A percentile compares a stretch with the other conserved stretches of the same genome.
phyloP scores from a whole-genome alignment of 2,797 vertebrate species.

The Notamacropus eugenii region DNA sequence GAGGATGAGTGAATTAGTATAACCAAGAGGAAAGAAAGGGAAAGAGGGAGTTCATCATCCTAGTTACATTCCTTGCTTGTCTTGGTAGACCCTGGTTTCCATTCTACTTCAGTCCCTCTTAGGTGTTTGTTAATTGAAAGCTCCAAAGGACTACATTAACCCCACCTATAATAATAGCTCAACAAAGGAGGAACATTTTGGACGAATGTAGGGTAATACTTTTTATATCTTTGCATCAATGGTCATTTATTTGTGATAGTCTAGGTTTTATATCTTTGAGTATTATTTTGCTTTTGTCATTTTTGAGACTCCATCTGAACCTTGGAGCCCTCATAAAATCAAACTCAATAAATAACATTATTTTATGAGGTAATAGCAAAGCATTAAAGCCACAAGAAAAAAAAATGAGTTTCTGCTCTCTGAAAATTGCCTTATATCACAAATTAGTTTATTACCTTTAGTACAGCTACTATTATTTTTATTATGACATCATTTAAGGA shows the following conservation, averaged over 20 bases:
- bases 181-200: neutral
- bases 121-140: neutral
- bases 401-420: neutral
- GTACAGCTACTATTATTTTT: neutral
- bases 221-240: neutral
- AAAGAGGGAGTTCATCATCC: neutral
- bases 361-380: neutral
- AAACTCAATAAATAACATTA: neutral
- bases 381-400: neutral
- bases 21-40: neutral
- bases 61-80: neutral
- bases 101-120: neutral
- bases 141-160: neutral
- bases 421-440: neutral
- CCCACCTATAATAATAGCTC: neutral
- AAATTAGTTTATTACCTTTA: neutral
- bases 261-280: neutral
- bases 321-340: neutral
- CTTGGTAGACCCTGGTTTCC: neutral
- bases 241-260: neutral
- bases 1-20: neutral
- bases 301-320: neutral
- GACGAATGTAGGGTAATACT: neutral
- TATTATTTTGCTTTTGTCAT: neutral
- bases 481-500: neutral